A percentile compares a stretch with the other conserved stretches of the same genome.
Evolutionary conservation across 37 sponge, comb jelly and placozoan species (phyloP).

Genomic region (Bolinopsis microptera): DNA sequence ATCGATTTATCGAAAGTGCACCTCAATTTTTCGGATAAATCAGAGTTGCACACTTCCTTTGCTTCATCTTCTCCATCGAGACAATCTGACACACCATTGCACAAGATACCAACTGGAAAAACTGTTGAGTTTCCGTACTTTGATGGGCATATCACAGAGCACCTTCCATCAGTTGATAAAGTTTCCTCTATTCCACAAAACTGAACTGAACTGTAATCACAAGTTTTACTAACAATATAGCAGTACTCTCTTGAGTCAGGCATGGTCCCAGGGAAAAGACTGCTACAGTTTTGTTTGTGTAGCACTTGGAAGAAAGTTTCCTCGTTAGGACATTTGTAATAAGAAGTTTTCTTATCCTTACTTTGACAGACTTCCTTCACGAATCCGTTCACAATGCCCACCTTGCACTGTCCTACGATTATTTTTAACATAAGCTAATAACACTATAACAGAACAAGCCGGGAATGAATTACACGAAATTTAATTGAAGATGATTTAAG

Average conservation of each 20-base stretch:
- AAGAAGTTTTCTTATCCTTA: background rate
- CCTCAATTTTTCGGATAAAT: background rate
- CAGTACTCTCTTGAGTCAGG: background rate
- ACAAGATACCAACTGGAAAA: background rate
- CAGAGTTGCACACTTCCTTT: background rate
- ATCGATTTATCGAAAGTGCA: background rate
- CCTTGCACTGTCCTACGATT: too few species aligned
- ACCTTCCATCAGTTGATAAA: background rate
- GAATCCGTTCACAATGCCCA: background rate
- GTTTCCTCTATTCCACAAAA: background rate
- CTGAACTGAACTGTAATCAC: background rate
- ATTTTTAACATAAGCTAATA: too few species aligned
- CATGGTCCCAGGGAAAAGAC: background rate
- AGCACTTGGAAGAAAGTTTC: background rate
- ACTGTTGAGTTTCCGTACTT: background rate
- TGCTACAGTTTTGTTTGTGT: background rate
- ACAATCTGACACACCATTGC: background rate
- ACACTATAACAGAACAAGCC: too few species aligned
- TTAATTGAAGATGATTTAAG: too few species aligned
- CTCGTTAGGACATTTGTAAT: background rate
- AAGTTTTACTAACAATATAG: background rate
- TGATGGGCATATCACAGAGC: background rate
- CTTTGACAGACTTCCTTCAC: background rate
- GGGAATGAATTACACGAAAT: too few species aligned
- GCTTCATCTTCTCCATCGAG: background rate